Evolutionary conservation across 2,797 vertebrate genomes (phyloP).

Genomic region (Clarias fuscus): DNA sequence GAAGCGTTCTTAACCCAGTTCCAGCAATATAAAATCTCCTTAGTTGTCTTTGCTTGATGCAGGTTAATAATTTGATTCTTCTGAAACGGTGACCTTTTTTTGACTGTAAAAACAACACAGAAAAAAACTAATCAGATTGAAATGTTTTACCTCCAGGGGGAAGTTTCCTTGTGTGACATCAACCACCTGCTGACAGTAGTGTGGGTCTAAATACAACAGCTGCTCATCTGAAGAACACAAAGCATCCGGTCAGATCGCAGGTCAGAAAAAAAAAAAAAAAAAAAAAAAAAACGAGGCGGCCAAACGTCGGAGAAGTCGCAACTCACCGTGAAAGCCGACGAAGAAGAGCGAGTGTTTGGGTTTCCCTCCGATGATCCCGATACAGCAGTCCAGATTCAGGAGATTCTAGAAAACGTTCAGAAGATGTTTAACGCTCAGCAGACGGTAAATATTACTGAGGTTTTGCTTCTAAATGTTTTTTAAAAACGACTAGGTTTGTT

Average conservation of each 20-base stretch:
- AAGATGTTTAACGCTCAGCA: neutral
- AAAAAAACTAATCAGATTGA: too few species aligned
- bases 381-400: conserved; percentile 82
- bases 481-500: too few species aligned
- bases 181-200: conserved; percentile 88
- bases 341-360: conserved; percentile 92
- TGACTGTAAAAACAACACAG: too few species aligned
- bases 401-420: conserved; percentile 77
- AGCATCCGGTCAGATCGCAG: conserved; percentile 36
- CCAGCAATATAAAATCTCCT: too few species aligned
- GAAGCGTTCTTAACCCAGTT: too few species aligned
- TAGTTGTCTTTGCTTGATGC: too few species aligned
- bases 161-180: conserved; percentile 80
- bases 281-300: neutral
- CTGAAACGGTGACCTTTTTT: too few species aligned
- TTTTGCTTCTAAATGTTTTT: too few species aligned
- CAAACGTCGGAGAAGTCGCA: neutral
- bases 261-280: neutral
- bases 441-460: neutral
- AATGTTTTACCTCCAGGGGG: conserved; percentile 77
- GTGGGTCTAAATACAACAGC: conserved; percentile 91
- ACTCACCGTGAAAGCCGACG: conserved; percentile 88
- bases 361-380: conserved; percentile 92
- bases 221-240: conserved; percentile 80
- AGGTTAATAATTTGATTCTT: too few species aligned